These are phyloP conservation scores for Icerya purchasi DNA, from an alignment of 2,888 invertebrate species.

Conservation along the genomic window DNA sequence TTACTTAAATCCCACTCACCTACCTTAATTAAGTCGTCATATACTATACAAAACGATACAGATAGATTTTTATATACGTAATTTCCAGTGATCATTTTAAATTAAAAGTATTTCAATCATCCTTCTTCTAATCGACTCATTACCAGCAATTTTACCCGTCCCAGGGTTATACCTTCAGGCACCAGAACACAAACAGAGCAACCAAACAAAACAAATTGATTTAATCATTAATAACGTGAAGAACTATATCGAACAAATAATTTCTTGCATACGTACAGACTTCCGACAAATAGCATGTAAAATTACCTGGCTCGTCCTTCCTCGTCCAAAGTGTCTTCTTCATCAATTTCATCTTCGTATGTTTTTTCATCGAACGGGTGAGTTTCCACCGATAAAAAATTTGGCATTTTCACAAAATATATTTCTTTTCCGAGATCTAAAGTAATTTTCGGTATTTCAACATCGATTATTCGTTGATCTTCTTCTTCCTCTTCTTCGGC, in stretches of 20 bases:
- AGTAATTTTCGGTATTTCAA: slow-evolving; percentile 86
- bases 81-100: no score
- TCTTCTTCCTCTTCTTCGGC: slow-evolving; percentile 39
- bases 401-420: slow-evolving; percentile 91
- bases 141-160: no score
- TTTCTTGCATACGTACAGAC: slow-evolving; percentile 97
- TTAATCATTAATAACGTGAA: slow-evolving; percentile 56
- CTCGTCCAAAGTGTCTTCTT: slow-evolving; percentile 91
- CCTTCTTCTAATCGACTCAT: no score
- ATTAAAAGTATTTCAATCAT: no score
- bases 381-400: slow-evolving; percentile 94
- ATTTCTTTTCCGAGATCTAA: slow-evolving; percentile 79
- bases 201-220: no score
- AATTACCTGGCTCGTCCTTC: slow-evolving; percentile 70
- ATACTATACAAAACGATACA: no score
- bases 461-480: slow-evolving; percentile 81
- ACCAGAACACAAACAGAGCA: no score
- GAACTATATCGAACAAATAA: slow-evolving; percentile 56
- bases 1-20: no score
- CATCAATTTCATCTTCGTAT: slow-evolving; percentile 97
- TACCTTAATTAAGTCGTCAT: no score
- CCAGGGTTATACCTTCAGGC: no score
- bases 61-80: no score
- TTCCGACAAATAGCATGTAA: slow-evolving; percentile 68
- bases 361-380: slow-evolving; percentile 83